phyloP scores from a whole-genome alignment of 2,113 vertebrate genomes.

The Psilopsiagon aymara region DNA sequence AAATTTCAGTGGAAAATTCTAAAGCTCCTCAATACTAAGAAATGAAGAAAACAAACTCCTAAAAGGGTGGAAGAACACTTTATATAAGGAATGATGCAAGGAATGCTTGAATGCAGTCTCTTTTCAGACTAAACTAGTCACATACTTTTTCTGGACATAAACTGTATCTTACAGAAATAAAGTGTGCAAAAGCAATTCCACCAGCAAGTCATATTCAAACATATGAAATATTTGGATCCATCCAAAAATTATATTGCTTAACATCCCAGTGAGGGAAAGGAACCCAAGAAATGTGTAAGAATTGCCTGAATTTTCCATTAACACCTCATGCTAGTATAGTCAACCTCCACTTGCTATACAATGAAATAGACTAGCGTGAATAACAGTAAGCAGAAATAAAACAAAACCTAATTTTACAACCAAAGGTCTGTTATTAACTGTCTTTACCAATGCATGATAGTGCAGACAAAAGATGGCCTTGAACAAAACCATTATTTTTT shows the following conservation, averaged over 20 bases:
- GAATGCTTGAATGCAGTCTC: neutral
- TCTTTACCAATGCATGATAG: neutral
- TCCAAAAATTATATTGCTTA: neutral
- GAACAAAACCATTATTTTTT: neutral
- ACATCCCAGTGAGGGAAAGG: neutral
- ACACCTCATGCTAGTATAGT: neutral
- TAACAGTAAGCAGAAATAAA: neutral
- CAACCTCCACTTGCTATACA: neutral
- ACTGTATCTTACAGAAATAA: neutral
- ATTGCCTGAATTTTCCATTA: constrained; percentile 19
- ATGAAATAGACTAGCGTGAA: neutral
- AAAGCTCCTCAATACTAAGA: neutral
- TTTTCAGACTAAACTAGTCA: neutral
- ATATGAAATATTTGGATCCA: neutral
- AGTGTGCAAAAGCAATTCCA: constrained; percentile 5
- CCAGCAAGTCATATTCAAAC: neutral
- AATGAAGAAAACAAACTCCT: neutral
- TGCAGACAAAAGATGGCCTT: neutral
- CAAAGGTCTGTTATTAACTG: neutral
- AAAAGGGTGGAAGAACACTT: neutral
- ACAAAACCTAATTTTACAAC: neutral
- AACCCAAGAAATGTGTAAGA: neutral
- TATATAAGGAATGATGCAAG: neutral
- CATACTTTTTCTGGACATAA: neutral
- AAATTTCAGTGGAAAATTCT: neutral